Conservation (phyloP, 2,888 invertebrate species). For the Nomada fabriciana region DNA sequence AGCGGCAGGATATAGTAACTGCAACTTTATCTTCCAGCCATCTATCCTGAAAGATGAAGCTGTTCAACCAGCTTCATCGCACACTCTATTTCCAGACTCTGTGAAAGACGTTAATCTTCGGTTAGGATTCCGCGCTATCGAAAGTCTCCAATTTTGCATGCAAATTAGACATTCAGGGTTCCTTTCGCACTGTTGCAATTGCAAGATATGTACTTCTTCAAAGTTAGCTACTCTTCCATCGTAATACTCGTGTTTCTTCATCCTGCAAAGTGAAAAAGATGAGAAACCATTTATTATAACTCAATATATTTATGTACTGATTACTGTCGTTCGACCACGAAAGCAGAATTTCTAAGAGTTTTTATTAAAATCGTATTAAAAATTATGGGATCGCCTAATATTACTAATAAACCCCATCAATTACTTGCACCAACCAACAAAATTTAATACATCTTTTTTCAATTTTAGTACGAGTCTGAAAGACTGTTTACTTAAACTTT, state of each 20-base stretch:
- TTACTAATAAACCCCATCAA: too few species aligned
- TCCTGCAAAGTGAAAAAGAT: neutral
- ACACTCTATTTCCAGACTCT: conserved; percentile 14
- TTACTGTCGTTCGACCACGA: too few species aligned
- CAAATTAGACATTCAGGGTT: conserved; percentile 1
- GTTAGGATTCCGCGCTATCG: conserved; percentile 16
- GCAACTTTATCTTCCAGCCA: conserved; percentile 34
- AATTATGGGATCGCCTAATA: too few species aligned
- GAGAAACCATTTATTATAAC: too few species aligned
- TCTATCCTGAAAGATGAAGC: conserved; percentile 45
- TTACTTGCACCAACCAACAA: too few species aligned
- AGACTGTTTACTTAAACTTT: too few species aligned
- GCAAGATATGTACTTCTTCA: neutral
- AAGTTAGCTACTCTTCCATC: neutral
- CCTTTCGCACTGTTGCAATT: neutral
- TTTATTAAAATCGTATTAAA: too few species aligned
- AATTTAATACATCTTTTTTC: too few species aligned
- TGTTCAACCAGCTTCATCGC: conserved; percentile 26
- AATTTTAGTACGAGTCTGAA: too few species aligned
- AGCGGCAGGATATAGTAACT: conserved; percentile 5
- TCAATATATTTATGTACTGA: too few species aligned
- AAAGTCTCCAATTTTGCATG: conserved; percentile 30
- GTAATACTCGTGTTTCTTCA: neutral
- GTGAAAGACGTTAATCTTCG: conserved; percentile 22
- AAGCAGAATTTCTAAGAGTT: too few species aligned